Percentiles rank a stretch among this genome's conserved stretches.
Evolutionary conservation across 2,797 vertebrate species (phyloP).

Genomic region (Artibeus jamaicensis): DNA sequence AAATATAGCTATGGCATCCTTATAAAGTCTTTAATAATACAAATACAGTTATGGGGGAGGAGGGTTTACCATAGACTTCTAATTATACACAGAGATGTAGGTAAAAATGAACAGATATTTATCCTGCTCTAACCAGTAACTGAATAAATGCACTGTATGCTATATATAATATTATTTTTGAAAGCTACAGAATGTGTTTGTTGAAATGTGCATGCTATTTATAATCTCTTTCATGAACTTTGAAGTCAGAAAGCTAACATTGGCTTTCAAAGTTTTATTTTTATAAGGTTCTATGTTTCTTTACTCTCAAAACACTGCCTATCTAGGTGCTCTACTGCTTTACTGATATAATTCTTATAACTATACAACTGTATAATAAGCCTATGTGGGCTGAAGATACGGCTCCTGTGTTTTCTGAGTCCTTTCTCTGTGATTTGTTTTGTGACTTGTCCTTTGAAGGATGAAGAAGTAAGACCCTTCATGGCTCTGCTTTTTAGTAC

Average conservation of each 20-base stretch:
- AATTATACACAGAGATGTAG: slow-evolving; percentile 27
- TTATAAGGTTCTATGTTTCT: neutral
- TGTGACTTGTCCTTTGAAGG: slow-evolving; percentile 38
- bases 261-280: slow-evolving; percentile 29
- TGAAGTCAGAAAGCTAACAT: neutral
- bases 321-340: neutral
- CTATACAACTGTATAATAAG: neutral
- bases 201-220: slow-evolving; percentile 37
- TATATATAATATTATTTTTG: slow-evolving; percentile 35
- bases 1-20: slow-evolving; percentile 55
- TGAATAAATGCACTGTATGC: neutral
- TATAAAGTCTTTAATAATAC: slow-evolving; percentile 56
- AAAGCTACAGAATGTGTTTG: neutral
- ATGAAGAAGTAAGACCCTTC: neutral
- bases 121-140: slow-evolving; percentile 10
- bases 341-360: slow-evolving; percentile 23
- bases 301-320: neutral
- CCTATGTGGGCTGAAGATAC: neutral
- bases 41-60: neutral
- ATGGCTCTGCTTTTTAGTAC: slow-evolving; percentile 14
- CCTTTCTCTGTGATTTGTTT: slow-evolving; percentile 28
- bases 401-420: slow-evolving; percentile 8
- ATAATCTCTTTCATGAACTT: slow-evolving; percentile 30
- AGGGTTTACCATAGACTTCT: neutral
- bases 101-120: slow-evolving; percentile 4